Conservation (phyloP, 64 coral and sea anemone genomes). For the Porites australiensis region DNA sequence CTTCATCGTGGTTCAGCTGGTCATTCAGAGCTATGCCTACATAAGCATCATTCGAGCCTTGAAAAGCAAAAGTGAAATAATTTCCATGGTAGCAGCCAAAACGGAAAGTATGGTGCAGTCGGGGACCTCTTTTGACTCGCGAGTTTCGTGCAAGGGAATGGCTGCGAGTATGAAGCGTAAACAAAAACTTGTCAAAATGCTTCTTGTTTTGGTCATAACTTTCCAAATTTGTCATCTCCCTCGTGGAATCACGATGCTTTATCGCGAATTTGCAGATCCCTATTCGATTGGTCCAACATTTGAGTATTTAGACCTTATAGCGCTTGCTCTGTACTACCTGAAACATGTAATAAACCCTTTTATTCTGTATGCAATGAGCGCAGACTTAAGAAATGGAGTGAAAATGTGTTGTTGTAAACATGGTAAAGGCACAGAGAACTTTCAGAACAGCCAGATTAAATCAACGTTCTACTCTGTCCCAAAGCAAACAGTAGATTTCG, state of each 20-base stretch:
- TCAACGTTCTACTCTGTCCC: not conserved
- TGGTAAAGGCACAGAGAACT: not conserved
- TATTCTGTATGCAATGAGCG: slow-evolving; percentile 58
- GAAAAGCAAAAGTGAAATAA: slow-evolving; percentile 57
- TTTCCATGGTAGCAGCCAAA: not conserved
- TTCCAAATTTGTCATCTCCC: slow-evolving; percentile 83
- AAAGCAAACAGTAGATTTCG: not conserved
- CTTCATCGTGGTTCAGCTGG: slow-evolving; percentile 57
- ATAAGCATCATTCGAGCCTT: slow-evolving; percentile 28
- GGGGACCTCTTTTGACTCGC: not conserved
- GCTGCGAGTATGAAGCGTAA: slow-evolving; percentile 55
- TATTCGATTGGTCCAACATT: not conserved
- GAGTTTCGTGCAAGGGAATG: not conserved
- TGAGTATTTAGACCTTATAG: slow-evolving; percentile 40
- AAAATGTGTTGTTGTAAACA: not conserved
- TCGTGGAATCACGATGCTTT: slow-evolving; percentile 75
- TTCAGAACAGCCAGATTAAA: not conserved
- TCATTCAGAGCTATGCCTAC: slow-evolving; percentile 46
- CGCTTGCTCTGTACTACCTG: slow-evolving; percentile 58
- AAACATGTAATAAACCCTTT: slow-evolving; percentile 74
- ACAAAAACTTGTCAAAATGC: slow-evolving; percentile 79
- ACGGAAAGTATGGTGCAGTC: not conserved
- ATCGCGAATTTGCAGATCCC: slow-evolving; percentile 48
- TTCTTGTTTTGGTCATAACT: slow-evolving; percentile 58
- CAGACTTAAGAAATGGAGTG: slow-evolving; percentile 46